Base-by-base conservation (phyloP, 1,140 invertebrate genomes). In the Drosophila miranda region DNA sequence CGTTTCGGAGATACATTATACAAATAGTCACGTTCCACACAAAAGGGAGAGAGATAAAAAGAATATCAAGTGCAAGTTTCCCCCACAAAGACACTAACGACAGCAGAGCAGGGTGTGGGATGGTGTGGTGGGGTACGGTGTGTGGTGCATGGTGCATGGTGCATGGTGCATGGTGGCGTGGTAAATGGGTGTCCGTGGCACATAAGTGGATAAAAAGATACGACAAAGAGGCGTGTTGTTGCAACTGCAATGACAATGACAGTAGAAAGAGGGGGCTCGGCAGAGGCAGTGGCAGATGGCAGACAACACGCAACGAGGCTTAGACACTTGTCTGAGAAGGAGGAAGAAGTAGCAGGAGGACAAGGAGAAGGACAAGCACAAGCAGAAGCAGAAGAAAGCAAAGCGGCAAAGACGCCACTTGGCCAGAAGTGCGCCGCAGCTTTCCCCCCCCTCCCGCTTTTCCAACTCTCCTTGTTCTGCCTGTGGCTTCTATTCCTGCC, bases 201-300 rank as follows among this genome's bases (percentile, higher is more conserved):
- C 69, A 53, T 45, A 79, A 79, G 80, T 57, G 69, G 69, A 77
- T 81, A 81, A 77, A 81, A 74, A 81, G 59, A 76, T 77, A 81
- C 59, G 56, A 60, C 52, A 76, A 81, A 42, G 62, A 48, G 68
- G 77, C 61, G 50, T 52, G 73, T 56, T 54, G 56, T 46, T 49
- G 48, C 49, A 75, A 74, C 54, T 30, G 54, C 52, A 60, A 56
- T 51, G 45, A 23, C 67, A 75, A 38, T 26, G 70, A 49, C 30
- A 54, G n/a, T 5, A 13, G 34, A 38, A 38, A 13, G 34, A 38
- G 34, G 11, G 34, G 34, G 11, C 28, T 30, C 28, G 30, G 41
- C 49, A 30, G 28, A 1, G 63, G 50, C 53, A 38, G 19, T 6
- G 23, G 43, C 30, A 66, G 34, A 46, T 41, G 30, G 16, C 43